Percentiles rank a stretch among this genome's conserved stretches.
These are phyloP conservation scores for Danio albolineatus DNA, from an alignment of 2,797 vertebrate genomes.

Conservation along the genomic window DNA sequence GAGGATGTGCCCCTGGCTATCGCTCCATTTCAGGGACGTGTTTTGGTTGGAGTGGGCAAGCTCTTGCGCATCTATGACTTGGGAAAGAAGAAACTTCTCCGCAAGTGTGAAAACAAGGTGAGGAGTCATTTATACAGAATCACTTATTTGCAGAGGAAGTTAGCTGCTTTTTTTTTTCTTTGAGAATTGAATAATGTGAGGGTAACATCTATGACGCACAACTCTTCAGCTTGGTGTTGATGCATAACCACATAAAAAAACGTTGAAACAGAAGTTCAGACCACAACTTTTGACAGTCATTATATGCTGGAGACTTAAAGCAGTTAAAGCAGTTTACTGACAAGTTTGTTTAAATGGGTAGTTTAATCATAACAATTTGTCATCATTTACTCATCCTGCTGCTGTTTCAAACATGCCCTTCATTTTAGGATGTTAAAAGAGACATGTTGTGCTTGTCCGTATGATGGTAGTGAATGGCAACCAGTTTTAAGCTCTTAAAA, in stretches of 20 bases:
- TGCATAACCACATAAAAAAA: slow-evolving; percentile 25
- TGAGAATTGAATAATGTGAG: neutral
- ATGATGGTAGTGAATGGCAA: too few species aligned
- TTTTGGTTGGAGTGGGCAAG: slow-evolving; percentile 95
- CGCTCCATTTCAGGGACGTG: slow-evolving; percentile 94
- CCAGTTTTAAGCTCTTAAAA: too few species aligned
- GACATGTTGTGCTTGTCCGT: too few species aligned
- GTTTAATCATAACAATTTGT: too few species aligned
- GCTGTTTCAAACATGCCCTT: too few species aligned
- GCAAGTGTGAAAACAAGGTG: slow-evolving; percentile 99
- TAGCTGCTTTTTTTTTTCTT: neutral
- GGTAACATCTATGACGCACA: neutral
- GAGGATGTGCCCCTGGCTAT: slow-evolving; percentile 97
- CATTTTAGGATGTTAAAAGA: too few species aligned
- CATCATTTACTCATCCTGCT: too few species aligned
- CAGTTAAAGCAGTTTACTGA: neutral
- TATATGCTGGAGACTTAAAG: neutral
- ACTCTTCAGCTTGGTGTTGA: neutral
- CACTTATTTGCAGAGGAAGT: neutral
- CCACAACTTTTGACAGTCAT: neutral
- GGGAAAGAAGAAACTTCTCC: slow-evolving; percentile 96
- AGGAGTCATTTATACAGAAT: neutral
- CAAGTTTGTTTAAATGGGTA: too few species aligned
- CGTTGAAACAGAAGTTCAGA: neutral
- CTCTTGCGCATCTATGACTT: slow-evolving; percentile 94